Evolutionary conservation across 2,113 vertebrate species (phyloP).

Genomic region (Dendrocopos noguchii): DNA sequence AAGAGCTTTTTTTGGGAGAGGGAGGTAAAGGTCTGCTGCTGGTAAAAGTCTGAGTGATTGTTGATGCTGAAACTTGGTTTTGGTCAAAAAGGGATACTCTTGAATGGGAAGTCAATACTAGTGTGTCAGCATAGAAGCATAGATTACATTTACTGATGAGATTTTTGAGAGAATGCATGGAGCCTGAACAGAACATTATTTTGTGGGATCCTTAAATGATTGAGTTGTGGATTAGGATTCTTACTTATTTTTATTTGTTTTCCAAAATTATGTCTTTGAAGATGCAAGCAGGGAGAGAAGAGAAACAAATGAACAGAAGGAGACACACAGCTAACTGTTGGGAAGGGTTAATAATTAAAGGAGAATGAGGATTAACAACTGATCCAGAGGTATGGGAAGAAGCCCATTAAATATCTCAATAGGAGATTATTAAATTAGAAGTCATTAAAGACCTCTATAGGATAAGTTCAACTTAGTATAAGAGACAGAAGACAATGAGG

Average conservation of each 20-base stretch:
- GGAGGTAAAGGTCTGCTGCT: not conserved
- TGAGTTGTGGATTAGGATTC: not conserved
- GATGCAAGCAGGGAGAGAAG: not conserved
- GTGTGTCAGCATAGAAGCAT: not conserved
- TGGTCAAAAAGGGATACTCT: not conserved
- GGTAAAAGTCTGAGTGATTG: not conserved
- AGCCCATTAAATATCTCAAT: not conserved
- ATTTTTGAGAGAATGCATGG: not conserved
- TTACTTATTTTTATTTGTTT: not conserved
- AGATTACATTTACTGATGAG: not conserved
- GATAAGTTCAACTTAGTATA: not conserved
- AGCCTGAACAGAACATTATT: not conserved
- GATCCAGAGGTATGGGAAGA: not conserved
- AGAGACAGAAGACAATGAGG: not conserved
- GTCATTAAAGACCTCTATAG: not conserved
- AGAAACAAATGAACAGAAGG: not conserved
- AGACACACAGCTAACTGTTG: not conserved
- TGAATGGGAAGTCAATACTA: not conserved
- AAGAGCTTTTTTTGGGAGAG: not conserved
- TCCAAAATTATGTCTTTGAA: not conserved
- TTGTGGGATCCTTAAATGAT: not conserved
- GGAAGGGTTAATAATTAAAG: not conserved
- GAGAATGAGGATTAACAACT: not conserved
- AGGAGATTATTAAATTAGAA: not conserved
- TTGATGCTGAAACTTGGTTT: not conserved